phyloP scores from a whole-genome alignment of 1,140 invertebrate genomes.

The Sitodiplosis mosellana region DNA sequence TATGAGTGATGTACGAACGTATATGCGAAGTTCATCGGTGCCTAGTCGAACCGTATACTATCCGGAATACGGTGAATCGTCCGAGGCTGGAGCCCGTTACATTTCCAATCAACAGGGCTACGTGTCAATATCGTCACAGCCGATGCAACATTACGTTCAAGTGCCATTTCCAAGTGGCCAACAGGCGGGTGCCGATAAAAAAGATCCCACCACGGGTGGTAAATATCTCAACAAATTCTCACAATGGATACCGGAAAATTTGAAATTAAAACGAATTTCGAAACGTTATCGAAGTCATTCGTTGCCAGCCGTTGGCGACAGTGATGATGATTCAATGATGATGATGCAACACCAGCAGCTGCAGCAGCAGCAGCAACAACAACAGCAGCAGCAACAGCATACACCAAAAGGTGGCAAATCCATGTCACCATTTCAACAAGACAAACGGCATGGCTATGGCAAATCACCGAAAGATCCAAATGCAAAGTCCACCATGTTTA shows the following conservation, averaged over 20 bases:
- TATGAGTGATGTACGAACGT: no score
- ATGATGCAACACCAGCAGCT: conserved; percentile 12
- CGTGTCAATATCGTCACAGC: conserved; percentile 5
- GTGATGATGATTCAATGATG: conserved; percentile 25
- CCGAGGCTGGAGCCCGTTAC: no score
- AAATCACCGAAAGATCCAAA: conserved; percentile 5
- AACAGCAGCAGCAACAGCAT: conserved; percentile 12
- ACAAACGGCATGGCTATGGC: conserved; percentile 13
- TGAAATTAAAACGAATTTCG: conserved; percentile 39
- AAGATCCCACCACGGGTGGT: conserved; percentile 12
- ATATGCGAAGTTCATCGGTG: no score
- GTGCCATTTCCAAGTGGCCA: conserved; percentile 20
- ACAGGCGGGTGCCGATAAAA: conserved; percentile 7
- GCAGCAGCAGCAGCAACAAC: conserved; percentile 8
- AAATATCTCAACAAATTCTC: conserved; percentile 15
- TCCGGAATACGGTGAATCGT: no score
- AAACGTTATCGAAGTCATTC: conserved; percentile 64
- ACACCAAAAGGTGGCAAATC: conserved; percentile 9
- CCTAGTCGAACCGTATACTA: no score
- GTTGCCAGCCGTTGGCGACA: conserved; percentile 47
- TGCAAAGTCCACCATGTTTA: no score
- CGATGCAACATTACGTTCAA: conserved; percentile 27
- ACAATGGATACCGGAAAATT: conserved; percentile 53
- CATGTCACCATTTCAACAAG: conserved; percentile 3
- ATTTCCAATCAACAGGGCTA: background rate